Evolutionary conservation across 2,888 invertebrate genomes (phyloP).

Genomic region (Hyposoter dolosus): DNA sequence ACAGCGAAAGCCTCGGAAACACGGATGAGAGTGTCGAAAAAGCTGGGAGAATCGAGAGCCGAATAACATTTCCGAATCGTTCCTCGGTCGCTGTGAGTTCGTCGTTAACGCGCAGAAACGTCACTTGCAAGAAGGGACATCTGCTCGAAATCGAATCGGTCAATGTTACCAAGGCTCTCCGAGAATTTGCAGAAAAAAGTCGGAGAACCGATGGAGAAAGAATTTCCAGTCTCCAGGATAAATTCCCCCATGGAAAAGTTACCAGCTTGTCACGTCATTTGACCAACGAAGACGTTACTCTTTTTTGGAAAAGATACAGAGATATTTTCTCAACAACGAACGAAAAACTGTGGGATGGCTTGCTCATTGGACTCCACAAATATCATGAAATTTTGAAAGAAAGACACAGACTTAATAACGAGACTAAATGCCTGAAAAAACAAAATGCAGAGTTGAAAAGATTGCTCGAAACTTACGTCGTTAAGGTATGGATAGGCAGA

Average conservation of each 20-base stretch:
- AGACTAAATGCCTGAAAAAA: conserved; percentile 88
- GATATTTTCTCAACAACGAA: conserved; percentile 87
- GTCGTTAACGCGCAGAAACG: conserved; percentile 41
- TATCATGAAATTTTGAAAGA: conserved; percentile 89
- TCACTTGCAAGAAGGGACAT: conserved; percentile 86
- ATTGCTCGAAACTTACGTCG: conserved; percentile 88
- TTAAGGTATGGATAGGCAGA: conserved; percentile 69
- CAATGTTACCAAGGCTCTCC: conserved; percentile 88
- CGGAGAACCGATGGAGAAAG: conserved; percentile 76
- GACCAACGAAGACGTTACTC: conserved; percentile 86
- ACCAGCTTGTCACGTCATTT: conserved; percentile 87
- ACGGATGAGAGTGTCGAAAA: conserved; percentile 16
- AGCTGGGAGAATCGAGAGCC: conserved; percentile 30
- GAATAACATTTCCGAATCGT: conserved; percentile 13
- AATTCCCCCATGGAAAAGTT: conserved; percentile 77
- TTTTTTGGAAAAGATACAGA: conserved; percentile 90
- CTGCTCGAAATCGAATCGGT: conserved; percentile 89
- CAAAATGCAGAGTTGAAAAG: conserved; percentile 90
- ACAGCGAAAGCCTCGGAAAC: conserved; percentile 34
- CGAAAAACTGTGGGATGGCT: conserved; percentile 90
- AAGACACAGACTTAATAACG: conserved; percentile 88
- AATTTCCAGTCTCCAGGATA: conserved; percentile 80
- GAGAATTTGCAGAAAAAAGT: conserved; percentile 87
- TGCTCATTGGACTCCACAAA: conserved; percentile 88
- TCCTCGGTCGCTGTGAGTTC: conserved; percentile 21